Evolutionary conservation across 2,113 vertebrate species (phyloP).

Genomic region (Cnemophilus loriae): DNA sequence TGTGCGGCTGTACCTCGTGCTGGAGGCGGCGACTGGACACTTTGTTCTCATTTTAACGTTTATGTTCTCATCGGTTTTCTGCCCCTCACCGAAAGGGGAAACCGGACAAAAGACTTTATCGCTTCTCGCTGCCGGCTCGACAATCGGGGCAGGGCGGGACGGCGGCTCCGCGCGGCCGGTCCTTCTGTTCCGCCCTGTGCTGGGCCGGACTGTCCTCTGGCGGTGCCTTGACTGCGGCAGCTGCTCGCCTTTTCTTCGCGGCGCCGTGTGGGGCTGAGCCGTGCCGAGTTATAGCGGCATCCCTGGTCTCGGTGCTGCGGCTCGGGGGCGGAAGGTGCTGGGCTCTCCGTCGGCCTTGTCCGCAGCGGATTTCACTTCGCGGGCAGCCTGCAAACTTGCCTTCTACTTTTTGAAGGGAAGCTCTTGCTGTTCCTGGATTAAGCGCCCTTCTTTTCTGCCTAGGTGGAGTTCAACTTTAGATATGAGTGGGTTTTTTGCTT

Average conservation of each 20-base stretch:
- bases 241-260: neutral
- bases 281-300: neutral
- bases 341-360: neutral
- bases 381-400: slow-evolving; percentile 70
- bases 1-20: neutral
- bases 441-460: neutral
- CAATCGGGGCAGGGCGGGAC: slow-evolving; percentile 52
- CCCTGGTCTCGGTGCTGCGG: neutral
- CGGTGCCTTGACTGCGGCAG: neutral
- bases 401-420: slow-evolving; percentile 64
- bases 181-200: neutral
- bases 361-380: neutral
- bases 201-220: neutral
- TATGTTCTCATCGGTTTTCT: slow-evolving; percentile 73
- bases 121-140: neutral
- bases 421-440: slow-evolving; percentile 45
- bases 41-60: slow-evolving; percentile 87
- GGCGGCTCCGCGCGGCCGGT: neutral
- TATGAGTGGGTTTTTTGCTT: neutral
- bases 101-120: slow-evolving; percentile 78
- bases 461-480: slow-evolving; percentile 1
- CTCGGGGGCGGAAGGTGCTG: neutral
- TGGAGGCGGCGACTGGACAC: slow-evolving; percentile 58
- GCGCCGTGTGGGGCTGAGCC: neutral
- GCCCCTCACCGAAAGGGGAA: slow-evolving; percentile 63